phyloP scores from a whole-genome alignment of 2,888 invertebrate species.

The Dolichomitus sp. region DNA sequence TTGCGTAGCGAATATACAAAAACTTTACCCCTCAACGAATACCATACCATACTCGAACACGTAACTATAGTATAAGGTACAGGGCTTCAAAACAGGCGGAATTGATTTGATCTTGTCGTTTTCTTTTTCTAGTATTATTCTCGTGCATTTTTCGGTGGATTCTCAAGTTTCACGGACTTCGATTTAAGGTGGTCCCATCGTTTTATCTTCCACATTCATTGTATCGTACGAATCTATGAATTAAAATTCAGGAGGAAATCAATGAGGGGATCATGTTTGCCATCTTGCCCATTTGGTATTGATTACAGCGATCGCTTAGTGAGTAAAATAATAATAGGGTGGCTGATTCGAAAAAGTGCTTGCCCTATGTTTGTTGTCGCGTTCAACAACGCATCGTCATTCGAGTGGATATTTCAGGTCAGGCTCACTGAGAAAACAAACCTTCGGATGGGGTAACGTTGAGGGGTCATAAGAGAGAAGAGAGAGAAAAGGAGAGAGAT shows the following conservation, averaged over 20 bases:
- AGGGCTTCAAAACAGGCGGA: conserved; percentile 35
- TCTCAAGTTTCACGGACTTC: conserved; percentile 17
- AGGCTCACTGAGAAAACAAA: conserved; percentile 84
- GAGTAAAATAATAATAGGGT: conserved; percentile 55
- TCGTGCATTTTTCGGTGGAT: conserved; percentile 35
- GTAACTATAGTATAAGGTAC: conserved; percentile 2
- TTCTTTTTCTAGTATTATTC: conserved; percentile 19
- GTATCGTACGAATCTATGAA: neutral
- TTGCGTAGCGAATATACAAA: conserved; percentile 84
- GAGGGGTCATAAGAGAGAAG: conserved; percentile 39
- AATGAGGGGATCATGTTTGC: conserved; percentile 43
- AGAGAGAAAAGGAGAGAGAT: conserved; percentile 11
- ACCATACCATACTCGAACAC: conserved; percentile 46
- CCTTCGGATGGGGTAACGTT: conserved; percentile 73
- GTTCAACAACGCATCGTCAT: conserved; percentile 75
- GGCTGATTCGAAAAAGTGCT: conserved; percentile 36
- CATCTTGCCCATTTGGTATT: conserved; percentile 45
- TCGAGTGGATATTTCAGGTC: conserved; percentile 79
- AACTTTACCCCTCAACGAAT: conserved; percentile 64
- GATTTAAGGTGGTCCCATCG: conserved; percentile 17
- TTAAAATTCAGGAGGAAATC: conserved; percentile 32
- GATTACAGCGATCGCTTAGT: conserved; percentile 67
- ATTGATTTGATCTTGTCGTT: conserved; percentile 46
- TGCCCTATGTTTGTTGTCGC: conserved; percentile 80
- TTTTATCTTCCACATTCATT: conserved; percentile 3